Conservation (phyloP, 2,797 vertebrate species). For the Halcyon badia region DNA sequence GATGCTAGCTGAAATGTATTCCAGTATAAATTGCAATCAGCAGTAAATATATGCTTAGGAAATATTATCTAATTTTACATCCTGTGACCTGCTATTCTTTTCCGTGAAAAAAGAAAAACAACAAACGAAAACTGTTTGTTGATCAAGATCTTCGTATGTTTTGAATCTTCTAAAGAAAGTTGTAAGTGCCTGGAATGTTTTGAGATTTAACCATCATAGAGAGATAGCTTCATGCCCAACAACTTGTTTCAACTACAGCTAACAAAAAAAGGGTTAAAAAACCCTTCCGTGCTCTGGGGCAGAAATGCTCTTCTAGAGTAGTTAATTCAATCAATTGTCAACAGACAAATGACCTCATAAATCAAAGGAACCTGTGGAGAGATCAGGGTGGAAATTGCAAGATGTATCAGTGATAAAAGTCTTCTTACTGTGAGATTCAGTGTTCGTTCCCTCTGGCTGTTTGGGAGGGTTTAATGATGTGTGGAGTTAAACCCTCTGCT, state of each 20-base stretch:
- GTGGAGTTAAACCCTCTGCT: not conserved
- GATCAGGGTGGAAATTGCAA: not conserved
- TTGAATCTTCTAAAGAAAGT: not conserved
- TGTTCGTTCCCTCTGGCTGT: not conserved
- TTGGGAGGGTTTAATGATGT: not conserved
- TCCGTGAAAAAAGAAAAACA: not conserved
- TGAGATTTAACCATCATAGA: not conserved
- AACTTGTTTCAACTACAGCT: not conserved
- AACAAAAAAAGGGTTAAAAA: not conserved
- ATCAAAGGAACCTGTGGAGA: not conserved
- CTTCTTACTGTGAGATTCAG: not conserved
- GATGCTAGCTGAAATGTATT: not conserved
- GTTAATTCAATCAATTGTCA: slow-evolving; percentile 7
- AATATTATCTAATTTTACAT: not conserved
- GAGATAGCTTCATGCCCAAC: not conserved
- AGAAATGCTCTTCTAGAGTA: not conserved
- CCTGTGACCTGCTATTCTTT: not conserved
- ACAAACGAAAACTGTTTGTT: not conserved
- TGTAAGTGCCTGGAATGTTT: not conserved
- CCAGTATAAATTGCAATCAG: not conserved
- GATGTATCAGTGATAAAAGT: not conserved
- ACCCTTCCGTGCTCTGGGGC: not conserved
- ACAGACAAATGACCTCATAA: not conserved
- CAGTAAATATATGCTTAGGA: not conserved
- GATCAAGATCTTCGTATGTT: not conserved